These are phyloP conservation scores for Agonopterix subpropinquella DNA, from an alignment of 2,888 invertebrate genomes.

Conservation along the genomic window DNA sequence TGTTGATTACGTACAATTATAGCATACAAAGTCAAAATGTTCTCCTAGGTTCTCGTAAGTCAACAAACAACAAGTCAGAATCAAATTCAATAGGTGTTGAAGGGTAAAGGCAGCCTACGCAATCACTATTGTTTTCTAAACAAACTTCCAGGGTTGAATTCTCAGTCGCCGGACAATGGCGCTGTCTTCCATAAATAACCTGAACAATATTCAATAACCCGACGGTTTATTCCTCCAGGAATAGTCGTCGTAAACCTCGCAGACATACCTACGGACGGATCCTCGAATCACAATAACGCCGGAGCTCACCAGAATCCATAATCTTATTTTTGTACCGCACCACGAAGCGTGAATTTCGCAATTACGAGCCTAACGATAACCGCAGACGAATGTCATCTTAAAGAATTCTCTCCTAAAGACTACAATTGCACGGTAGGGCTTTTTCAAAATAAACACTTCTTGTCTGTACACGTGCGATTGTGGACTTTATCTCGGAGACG, in stretches of 20 bases:
- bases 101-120: background rate
- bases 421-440: conserved; percentile 36
- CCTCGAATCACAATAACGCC: conserved; percentile 75
- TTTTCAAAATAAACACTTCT: conserved; percentile 72
- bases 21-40: too few species aligned
- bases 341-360: conserved; percentile 74
- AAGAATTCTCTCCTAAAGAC: conserved; percentile 34
- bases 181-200: conserved; percentile 70
- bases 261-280: conserved; percentile 74
- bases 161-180: conserved; percentile 50
- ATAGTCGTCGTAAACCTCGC: conserved; percentile 70
- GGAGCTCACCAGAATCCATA: conserved; percentile 74
- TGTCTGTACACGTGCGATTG: conserved; percentile 69
- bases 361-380: conserved; percentile 49
- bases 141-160: conserved; percentile 37
- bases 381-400: conserved; percentile 45
- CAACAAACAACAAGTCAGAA: too few species aligned
- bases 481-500: conserved; percentile 69
- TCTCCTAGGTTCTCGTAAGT: too few species aligned
- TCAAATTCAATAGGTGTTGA: background rate
- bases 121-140: conserved; percentile 21
- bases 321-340: conserved; percentile 76
- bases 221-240: conserved; percentile 70
- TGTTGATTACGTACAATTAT: too few species aligned
- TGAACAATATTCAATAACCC: conserved; percentile 70